Conservation (phyloP, 2,797 vertebrate species). For the Pithecia hirsuta region DNA sequence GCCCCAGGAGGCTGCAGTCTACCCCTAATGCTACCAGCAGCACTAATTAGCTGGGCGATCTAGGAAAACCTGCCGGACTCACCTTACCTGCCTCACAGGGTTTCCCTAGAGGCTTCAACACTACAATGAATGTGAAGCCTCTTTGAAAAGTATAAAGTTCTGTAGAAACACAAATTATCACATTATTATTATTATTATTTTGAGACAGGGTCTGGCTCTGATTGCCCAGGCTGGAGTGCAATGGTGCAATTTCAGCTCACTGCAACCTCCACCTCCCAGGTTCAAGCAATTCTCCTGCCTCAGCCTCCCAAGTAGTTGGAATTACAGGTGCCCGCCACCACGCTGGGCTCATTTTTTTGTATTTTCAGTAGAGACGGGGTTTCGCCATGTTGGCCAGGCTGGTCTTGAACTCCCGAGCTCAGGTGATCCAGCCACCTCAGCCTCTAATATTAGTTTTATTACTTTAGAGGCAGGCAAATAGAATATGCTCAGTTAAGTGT, state of each 20-base stretch:
- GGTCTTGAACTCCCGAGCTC: neutral
- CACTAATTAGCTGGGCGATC: neutral
- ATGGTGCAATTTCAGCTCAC: neutral
- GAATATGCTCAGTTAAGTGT: neutral
- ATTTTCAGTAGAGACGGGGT: neutral
- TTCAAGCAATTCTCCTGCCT: neutral
- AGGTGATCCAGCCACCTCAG: neutral
- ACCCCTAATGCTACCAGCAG: neutral
- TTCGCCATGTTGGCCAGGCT: neutral
- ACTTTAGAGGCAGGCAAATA: neutral
- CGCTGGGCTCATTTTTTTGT: neutral
- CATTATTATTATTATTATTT: neutral
- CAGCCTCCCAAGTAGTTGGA: neutral
- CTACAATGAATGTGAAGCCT: neutral
- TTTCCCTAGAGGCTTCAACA: neutral
- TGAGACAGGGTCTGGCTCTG: neutral
- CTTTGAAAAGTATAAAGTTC: neutral
- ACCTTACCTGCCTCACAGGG: too few relatives aligned
- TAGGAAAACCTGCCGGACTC: rapidly evolving
- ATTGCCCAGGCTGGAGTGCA: neutral
- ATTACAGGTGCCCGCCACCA: neutral
- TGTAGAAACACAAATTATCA: neutral
- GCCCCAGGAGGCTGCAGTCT: neutral
- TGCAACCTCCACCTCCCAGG: neutral
- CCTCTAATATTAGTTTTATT: neutral